These are phyloP conservation scores for Timema podura DNA, from an alignment of 2,888 invertebrate species.

Conservation along the genomic window DNA sequence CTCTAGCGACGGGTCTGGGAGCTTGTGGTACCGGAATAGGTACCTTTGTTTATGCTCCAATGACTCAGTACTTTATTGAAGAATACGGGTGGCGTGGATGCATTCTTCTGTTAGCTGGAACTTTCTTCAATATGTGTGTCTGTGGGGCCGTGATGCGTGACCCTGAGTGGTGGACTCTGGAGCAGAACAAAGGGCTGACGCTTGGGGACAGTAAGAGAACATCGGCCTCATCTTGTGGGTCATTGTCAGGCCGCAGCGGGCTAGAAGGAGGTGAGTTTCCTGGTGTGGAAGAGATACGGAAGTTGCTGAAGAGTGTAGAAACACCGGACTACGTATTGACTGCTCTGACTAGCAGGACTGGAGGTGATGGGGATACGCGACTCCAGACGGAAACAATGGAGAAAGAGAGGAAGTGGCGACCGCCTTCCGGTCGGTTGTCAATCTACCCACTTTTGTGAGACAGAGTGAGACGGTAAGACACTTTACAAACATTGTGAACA, in stretches of 20 bases:
- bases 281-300: conserved; percentile 62
- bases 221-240: conserved; percentile 48
- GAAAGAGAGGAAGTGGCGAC: conserved; percentile 36
- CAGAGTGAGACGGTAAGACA: conserved; percentile 60
- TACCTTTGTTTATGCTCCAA: conserved; percentile 81
- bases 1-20: conserved; percentile 80
- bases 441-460: conserved; percentile 69
- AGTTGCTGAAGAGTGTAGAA: conserved; percentile 64
- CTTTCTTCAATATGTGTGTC: conserved; percentile 78
- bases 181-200: conserved; percentile 51
- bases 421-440: conserved; percentile 58
- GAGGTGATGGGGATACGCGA: not conserved
- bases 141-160: conserved; percentile 85
- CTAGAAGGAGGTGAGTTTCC: conserved; percentile 56
- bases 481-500: no score
- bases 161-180: conserved; percentile 73
- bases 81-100: conserved; percentile 85
- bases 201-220: not conserved
- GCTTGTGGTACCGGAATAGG: conserved; percentile 88
- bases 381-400: conserved; percentile 40
- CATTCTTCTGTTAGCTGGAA: conserved; percentile 73
- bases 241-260: conserved; percentile 51
- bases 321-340: conserved; percentile 63
- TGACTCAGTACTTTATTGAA: conserved; percentile 73
- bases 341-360: conserved; percentile 55